phyloP scores from a whole-genome alignment of 2,888 invertebrate species.

The Salticus scenicus region DNA sequence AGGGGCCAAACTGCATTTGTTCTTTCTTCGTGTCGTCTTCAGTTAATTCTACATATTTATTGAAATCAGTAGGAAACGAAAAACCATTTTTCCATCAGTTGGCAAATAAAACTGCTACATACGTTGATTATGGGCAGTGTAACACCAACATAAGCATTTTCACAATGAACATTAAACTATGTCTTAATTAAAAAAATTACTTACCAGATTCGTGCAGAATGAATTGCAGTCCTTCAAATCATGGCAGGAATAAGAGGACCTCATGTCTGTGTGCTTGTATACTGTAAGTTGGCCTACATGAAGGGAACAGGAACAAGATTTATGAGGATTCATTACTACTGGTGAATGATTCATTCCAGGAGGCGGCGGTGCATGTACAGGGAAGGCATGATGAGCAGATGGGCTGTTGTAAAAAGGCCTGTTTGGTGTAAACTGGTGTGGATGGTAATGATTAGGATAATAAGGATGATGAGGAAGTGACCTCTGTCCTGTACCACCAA shows the following conservation, averaged over 20 bases:
- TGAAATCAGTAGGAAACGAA: too few species aligned
- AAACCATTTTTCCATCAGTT: too few species aligned
- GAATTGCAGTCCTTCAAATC: conserved; percentile 62
- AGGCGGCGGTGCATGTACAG: neutral
- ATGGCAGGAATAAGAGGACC: conserved; percentile 54
- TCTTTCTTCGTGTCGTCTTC: too few species aligned
- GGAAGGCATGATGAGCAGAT: conserved; percentile 10
- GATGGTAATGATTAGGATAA: conserved; percentile 47
- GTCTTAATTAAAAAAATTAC: too few species aligned
- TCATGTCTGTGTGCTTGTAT: conserved; percentile 64
- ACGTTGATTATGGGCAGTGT: too few species aligned
- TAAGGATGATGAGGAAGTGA: conserved; percentile 53
- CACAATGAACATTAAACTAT: too few species aligned
- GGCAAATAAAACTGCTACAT: too few species aligned
- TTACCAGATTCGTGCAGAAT: conserved; percentile 65
- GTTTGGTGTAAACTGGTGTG: conserved; percentile 54
- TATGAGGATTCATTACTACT: conserved; percentile 28
- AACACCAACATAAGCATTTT: too few species aligned
- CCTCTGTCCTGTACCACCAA: conserved; percentile 34
- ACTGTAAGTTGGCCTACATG: conserved; percentile 61
- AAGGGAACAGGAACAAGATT: conserved; percentile 60
- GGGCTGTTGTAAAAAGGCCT: conserved; percentile 54
- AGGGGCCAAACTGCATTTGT: too few species aligned
- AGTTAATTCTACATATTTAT: too few species aligned
- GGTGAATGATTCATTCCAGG: neutral